phyloP scores from a whole-genome alignment of 2,797 vertebrate genomes.

The Periophthalmus magnuspinnatus region DNA sequence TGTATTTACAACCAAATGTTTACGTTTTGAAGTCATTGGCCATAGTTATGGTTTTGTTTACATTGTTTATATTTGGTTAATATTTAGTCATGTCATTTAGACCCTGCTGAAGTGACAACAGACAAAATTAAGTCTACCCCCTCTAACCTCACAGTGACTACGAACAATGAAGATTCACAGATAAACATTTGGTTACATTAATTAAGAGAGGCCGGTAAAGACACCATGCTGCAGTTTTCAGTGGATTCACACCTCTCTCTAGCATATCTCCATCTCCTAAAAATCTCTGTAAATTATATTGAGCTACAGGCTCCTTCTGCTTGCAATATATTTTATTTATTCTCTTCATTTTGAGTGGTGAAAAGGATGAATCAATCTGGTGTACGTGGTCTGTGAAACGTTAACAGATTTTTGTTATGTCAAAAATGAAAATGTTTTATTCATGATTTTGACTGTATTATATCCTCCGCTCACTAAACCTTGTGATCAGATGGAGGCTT shows the following conservation, averaged over 20 bases:
- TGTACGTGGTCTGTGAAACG: too few species aligned
- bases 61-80: not conserved
- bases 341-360: not conserved
- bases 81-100: slow-evolving; percentile 12
- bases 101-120: not conserved
- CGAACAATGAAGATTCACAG: slow-evolving; percentile 10
- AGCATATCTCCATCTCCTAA: not conserved
- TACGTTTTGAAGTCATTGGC: too few species aligned
- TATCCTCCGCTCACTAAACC: not conserved
- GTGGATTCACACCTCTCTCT: slow-evolving; percentile 27
- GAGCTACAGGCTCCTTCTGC: not conserved
- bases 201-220: slow-evolving; percentile 29
- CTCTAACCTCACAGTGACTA: slow-evolving; percentile 3
- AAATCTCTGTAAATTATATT: not conserved
- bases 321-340: not conserved
- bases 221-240: slow-evolving; percentile 14
- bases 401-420: not conserved
- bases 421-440: not conserved
- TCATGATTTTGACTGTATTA: not conserved
- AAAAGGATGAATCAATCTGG: too few species aligned
- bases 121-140: too few species aligned
- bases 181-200: slow-evolving; percentile 25
- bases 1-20: too few species aligned
- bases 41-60: too few species aligned
- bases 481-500: not conserved